Evolutionary conservation across 2,888 invertebrate genomes (phyloP).

Genomic region (Ornithoptera alexandrae): DNA sequence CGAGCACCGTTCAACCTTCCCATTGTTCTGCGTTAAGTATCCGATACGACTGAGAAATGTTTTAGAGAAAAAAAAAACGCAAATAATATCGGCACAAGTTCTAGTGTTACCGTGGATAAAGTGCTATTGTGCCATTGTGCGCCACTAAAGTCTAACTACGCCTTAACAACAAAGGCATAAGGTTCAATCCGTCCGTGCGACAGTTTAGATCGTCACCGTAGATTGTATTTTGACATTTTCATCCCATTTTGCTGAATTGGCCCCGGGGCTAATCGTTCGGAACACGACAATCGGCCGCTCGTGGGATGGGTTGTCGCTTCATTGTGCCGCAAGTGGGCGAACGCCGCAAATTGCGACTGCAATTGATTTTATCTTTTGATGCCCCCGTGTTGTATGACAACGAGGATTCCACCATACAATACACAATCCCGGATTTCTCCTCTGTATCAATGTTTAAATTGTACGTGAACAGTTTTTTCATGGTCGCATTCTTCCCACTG

Average conservation of each 20-base stretch:
- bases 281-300: slow-evolving; percentile 51
- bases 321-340: slow-evolving; percentile 36
- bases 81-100: slow-evolving; percentile 64
- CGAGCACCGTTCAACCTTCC: slow-evolving; percentile 44
- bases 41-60: slow-evolving; percentile 45
- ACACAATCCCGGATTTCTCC: slow-evolving; percentile 5
- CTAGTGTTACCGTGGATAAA: slow-evolving; percentile 64
- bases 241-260: slow-evolving; percentile 71
- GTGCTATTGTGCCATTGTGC: slow-evolving; percentile 48
- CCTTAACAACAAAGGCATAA: slow-evolving; percentile 21
- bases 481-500: no score
- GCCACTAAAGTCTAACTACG: slow-evolving; percentile 21
- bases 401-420: slow-evolving; percentile 8
- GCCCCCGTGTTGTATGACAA: slow-evolving; percentile 22
- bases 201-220: slow-evolving; percentile 58
- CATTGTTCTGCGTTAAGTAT: slow-evolving; percentile 47
- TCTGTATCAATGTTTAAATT: not conserved
- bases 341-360: slow-evolving; percentile 39
- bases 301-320: slow-evolving; percentile 31
- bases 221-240: slow-evolving; percentile 79
- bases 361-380: slow-evolving; percentile 31
- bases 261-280: slow-evolving; percentile 66
- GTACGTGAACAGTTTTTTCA: not conserved
- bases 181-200: slow-evolving; percentile 27
- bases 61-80: slow-evolving; percentile 45